Evolutionary conservation across 1,140 invertebrate genomes (phyloP), one percentile per base, ranked within the genome.

Genomic region (Bombus affinis): DNA sequence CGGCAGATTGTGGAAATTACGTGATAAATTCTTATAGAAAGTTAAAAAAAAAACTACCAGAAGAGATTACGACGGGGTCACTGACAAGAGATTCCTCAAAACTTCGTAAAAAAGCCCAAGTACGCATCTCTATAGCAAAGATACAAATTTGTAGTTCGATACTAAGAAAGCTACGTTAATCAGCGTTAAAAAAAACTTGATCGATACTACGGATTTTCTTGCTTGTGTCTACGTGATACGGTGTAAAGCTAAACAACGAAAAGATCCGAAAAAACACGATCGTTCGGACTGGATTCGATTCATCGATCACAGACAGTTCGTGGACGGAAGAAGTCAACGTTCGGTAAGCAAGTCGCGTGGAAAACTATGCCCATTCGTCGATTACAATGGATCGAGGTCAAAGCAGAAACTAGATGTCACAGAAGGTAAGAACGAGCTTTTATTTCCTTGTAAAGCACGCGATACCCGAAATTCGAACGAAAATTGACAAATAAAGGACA

Each of bases 381-480:
- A 22, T 53, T 53, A 25, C 74, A 76, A 83, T 89, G 83, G 88
- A 89, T 89, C 82, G 86, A 44, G 88, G 88, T 87, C 88, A 85
- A 57, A 37, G 18, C 81, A 88, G 86, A 89, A 86, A 89, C 75
- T 66, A 73, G 66, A 68, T 25, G 28, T 70, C 15, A 65, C n/a
- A 47, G 28, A 65, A 39, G 44, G 5, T 53, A 53, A 22, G 18
- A 53, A 6, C 47, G 47, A 53, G 47, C 18, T 53, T 18, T 53
- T 53, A 8, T 53, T 53, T 1, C 18, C 18, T 22, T 22, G 47
- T 8, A 18, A 53, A 53, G 5, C 18, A 2, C 0, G 47, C 18
- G 47, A 53, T 22, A 22, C 1, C 47, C 47, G 47, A 53, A 53
- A 53, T 53, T 22, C 18, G 2, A 47, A 18, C 0, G 15, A 18